Conservation (phyloP, 2,113 vertebrate genomes). For the Marmota monax region DNA sequence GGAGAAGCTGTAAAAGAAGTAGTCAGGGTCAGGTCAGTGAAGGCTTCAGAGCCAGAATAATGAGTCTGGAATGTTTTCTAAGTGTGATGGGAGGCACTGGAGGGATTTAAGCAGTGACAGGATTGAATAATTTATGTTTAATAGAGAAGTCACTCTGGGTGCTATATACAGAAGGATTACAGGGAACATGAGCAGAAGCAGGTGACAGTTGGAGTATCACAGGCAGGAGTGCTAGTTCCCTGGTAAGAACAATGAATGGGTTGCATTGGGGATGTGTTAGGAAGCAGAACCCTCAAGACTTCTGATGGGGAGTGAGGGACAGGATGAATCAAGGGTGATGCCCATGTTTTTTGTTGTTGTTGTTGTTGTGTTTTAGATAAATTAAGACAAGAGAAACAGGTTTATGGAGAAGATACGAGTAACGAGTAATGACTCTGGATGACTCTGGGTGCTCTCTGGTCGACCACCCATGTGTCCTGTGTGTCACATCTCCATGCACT, state of each 20-base stretch:
- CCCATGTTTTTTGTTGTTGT: neutral
- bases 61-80: neutral
- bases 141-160: neutral
- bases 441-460: neutral
- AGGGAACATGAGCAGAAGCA: neutral
- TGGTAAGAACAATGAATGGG: neutral
- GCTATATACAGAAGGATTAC: neutral
- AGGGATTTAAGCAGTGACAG: neutral
- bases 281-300: neutral
- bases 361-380: neutral
- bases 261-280: neutral
- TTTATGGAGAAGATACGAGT: neutral
- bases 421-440: too few relatives aligned
- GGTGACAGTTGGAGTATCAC: neutral
- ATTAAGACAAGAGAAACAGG: neutral
- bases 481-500: fast-evolving
- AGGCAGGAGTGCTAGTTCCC: neutral
- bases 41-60: neutral
- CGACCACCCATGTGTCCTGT: fast-evolving
- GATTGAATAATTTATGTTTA: neutral
- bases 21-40: too few relatives aligned
- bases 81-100: neutral
- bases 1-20: neutral
- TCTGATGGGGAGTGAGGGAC: neutral
- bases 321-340: neutral